Percentiles rank a stretch among this genome's conserved stretches.
Evolutionary conservation across 1,140 invertebrate genomes (phyloP).

Genomic region (Mya arenaria): DNA sequence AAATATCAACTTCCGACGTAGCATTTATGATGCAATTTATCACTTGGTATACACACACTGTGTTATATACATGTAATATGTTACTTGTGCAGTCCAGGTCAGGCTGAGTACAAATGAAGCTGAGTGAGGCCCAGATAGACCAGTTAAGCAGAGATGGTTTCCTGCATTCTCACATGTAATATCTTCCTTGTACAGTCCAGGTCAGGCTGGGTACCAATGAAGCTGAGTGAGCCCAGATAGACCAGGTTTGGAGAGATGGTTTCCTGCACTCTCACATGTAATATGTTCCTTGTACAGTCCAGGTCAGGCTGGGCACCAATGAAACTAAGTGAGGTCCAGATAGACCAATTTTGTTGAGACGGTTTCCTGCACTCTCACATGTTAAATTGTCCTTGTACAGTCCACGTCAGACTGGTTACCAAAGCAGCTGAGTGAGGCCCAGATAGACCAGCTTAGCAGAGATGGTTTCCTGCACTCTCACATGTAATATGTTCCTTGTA

Average conservation of each 20-base stretch:
- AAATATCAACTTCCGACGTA: too few relatives aligned
- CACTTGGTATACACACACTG: too few relatives aligned
- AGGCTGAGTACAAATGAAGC: constrained; percentile 55
- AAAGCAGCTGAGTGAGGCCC: background rate
- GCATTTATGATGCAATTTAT: too few relatives aligned
- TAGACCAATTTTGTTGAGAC: too few relatives aligned
- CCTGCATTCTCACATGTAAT: too few relatives aligned
- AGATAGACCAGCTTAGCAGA: background rate
- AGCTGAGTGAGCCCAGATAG: constrained; percentile 63
- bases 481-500: too few relatives aligned
- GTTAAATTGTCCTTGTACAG: background rate
- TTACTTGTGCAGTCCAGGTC: background rate
- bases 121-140: constrained; percentile 63
- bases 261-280: too few relatives aligned
- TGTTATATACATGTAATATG: background rate
- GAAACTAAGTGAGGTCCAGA: constrained; percentile 61
- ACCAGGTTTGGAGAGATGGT: too few relatives aligned
- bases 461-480: too few relatives aligned
- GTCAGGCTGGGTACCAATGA: constrained; percentile 48
- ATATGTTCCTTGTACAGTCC: background rate
- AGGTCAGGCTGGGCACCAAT: constrained; percentile 43
- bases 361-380: too few relatives aligned
- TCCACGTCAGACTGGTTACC: background rate
- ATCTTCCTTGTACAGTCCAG: background rate
- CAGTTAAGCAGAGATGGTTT: too few relatives aligned